phyloP scores from a whole-genome alignment of 2,797 vertebrate genomes.

The Chanos chanos region DNA sequence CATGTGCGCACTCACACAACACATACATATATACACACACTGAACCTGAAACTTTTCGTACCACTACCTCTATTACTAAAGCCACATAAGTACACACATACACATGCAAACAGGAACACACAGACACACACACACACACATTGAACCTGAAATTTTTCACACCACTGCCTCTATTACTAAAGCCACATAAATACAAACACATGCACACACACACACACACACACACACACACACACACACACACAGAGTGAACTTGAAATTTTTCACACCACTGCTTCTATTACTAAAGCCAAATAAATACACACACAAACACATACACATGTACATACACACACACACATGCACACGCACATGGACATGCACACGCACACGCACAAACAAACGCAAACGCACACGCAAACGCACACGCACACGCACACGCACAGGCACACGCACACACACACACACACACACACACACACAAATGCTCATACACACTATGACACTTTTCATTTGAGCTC shows the following conservation, averaged over 20 bases:
- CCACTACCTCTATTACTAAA: slow-evolving; percentile 9
- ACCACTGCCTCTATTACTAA: slow-evolving; percentile 11
- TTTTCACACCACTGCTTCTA: slow-evolving; percentile 62
- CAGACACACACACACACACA: slow-evolving; percentile 14
- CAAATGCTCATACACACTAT: too few relatives aligned
- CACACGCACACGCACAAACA: not conserved
- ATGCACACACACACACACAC: slow-evolving; percentile 34
- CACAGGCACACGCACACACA: not conserved
- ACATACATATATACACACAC: slow-evolving; percentile 10
- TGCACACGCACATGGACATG: not conserved
- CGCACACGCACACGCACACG: not conserved
- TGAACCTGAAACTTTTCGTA: not conserved
- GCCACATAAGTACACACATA: slow-evolving; percentile 28
- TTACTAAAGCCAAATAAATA: slow-evolving; percentile 57
- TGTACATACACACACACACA: not conserved
- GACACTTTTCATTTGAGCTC: too few relatives aligned
- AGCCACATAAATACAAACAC: slow-evolving; percentile 26
- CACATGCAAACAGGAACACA: slow-evolving; percentile 33
- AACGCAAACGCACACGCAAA: too few relatives aligned
- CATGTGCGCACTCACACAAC: slow-evolving; percentile 34
- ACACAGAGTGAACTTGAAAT: slow-evolving; percentile 58
- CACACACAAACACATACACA: slow-evolving; percentile 14
- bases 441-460: not conserved
- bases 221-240: slow-evolving; percentile 1
- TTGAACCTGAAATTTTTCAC: not conserved